Evolutionary conservation across 2,888 invertebrate genomes (phyloP).

Genomic region (Cactoblastis cactorum): DNA sequence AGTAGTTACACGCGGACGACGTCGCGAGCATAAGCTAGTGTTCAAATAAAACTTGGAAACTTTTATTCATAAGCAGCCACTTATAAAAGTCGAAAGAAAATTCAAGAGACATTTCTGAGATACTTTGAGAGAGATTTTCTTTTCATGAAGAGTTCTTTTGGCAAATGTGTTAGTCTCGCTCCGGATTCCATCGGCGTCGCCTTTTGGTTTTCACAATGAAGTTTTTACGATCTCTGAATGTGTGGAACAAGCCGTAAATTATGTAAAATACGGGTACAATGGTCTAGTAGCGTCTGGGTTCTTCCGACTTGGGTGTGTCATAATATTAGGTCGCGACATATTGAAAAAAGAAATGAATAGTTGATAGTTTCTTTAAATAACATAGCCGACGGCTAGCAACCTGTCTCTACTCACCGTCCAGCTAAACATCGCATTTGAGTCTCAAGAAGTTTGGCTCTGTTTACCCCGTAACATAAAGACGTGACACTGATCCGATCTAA

Average conservation of each 20-base stretch:
- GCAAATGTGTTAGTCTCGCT: not conserved
- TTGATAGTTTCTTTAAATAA: no score
- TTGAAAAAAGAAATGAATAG: no score
- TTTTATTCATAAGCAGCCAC: not conserved
- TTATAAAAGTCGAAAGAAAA: not conserved
- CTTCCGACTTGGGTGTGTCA: not conserved
- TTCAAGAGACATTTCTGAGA: not conserved
- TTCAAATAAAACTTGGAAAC: not conserved
- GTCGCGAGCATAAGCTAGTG: no score
- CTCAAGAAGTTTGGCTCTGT: no score
- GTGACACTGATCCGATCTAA: no score
- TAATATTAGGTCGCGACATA: not conserved
- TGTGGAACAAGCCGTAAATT: conserved; percentile 27
- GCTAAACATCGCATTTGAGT: no score
- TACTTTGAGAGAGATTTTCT: conserved; percentile 1
- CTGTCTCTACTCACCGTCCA: no score
- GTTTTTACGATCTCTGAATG: conserved; percentile 15
- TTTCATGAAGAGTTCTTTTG: conserved; percentile 2
- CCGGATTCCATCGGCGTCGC: not conserved
- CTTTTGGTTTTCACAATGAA: conserved; percentile 5
- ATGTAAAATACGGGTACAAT: conserved; percentile 28
- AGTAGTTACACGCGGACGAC: no score
- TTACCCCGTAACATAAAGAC: no score
- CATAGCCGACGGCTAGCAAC: no score
- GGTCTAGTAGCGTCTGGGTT: not conserved